Base-by-base conservation (phyloP, 2,888 invertebrate species). In the Argyra leucocephala region DNA sequence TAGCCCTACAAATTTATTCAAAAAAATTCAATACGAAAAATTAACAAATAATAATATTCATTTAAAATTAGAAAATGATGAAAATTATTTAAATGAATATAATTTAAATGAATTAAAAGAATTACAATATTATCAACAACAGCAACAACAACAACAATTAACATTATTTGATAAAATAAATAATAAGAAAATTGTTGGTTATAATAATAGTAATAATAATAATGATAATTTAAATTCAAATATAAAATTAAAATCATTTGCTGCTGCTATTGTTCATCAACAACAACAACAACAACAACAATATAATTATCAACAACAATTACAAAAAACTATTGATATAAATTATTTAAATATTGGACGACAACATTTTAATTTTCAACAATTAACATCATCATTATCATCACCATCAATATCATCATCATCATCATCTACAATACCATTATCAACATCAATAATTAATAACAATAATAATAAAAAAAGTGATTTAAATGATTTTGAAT, bases 1-100 rank as follows among this genome's bases (percentile, higher is more conserved):
- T 71, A 78, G 76, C 74, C 75, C 76, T 24, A 24, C 12, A 23
- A 59, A 59, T 59, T 12, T 18, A 48, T 18, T 48, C 1, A 48
- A 15, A 48, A 23, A 59, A 59, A 23, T 15, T 58, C 22, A 58
- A 22, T 22, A 10, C 4, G 12, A 58, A 15, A 58, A 18, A 18
- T 18, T 18, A 9, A 15, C 22, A 12, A 36, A 21, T 36, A n/a
- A 4, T 63, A 62, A 21, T 21, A 57, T n/a, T n/a, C 4, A 57
- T 21, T 57, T 9, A 21, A 21, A 7, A 21, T 1, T n/a, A 22
- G 22, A 59, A 23, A 23, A 59, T 22, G 10, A 22, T 23, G 10
- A 58, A 15, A 59, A 23, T 57, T 1, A 31, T 48, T 15, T 18
- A 48, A 48, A 48, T 31, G 10, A 31, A 7, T 5, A 31, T 48